A percentile compares a stretch with the other conserved stretches of the same genome.
Conservation (phyloP, 2,888 invertebrate species). For the Dynastes tityus region DNA sequence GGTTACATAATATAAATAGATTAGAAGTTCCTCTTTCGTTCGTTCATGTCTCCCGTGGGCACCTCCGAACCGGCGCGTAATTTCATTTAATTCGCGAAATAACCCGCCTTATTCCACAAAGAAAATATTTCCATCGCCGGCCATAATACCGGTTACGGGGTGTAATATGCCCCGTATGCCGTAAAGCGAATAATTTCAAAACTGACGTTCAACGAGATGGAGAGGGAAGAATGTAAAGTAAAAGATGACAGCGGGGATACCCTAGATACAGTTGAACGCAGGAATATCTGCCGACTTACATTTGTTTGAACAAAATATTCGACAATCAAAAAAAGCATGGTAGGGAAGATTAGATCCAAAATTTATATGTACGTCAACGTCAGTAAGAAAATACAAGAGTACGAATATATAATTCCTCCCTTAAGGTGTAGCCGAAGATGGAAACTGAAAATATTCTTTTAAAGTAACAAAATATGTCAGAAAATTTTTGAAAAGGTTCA, state of each 20-base stretch:
- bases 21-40: conserved; percentile 48
- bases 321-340: too few species aligned
- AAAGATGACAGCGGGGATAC: conserved; percentile 18
- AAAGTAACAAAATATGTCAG: too few species aligned
- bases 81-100: conserved; percentile 50
- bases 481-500: too few species aligned
- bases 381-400: too few species aligned
- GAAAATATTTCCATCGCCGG: conserved; percentile 49
- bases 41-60: conserved; percentile 45
- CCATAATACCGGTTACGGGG: conserved; percentile 45
- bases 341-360: too few species aligned
- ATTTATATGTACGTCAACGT: too few species aligned
- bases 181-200: conserved; percentile 49
- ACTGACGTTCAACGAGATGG: conserved; percentile 23
- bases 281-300: too few species aligned
- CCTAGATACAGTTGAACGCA: not conserved
- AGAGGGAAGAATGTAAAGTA: conserved; percentile 14
- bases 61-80: conserved; percentile 43
- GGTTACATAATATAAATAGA: conserved; percentile 50
- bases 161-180: conserved; percentile 43
- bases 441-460: too few species aligned
- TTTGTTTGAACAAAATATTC: too few species aligned
- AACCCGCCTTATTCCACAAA: conserved; percentile 47
- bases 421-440: too few species aligned
- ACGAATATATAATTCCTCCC: too few species aligned